Conservation (phyloP, 1,140 invertebrate genomes). For the Tribolium madens region DNA sequence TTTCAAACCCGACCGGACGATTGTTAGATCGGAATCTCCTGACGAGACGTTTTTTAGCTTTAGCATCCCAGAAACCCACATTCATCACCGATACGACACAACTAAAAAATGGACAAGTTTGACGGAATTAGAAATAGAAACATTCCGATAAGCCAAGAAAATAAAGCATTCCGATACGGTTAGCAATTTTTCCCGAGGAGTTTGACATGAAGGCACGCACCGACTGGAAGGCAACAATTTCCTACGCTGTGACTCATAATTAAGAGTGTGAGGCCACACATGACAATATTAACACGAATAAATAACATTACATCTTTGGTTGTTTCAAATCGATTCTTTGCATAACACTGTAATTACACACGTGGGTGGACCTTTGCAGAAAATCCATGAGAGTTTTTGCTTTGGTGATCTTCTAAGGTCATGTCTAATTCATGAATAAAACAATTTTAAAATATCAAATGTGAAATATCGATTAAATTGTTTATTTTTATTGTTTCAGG, state of each 20-base stretch:
- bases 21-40: slow-evolving; percentile 8
- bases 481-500: neutral
- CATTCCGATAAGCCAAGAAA: neutral
- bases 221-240: neutral
- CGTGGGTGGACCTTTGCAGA: neutral
- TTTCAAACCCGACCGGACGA: slow-evolving; percentile 8
- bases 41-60: neutral
- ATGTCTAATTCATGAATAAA: slow-evolving; percentile 15
- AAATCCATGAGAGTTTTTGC: slow-evolving; percentile 3
- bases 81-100: neutral
- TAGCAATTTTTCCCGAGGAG: neutral
- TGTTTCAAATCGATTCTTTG: neutral
- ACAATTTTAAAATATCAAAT: slow-evolving; percentile 14
- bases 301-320: neutral
- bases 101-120: neutral
- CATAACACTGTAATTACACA: neutral
- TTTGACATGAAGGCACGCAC: no score
- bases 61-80: neutral
- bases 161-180: neutral
- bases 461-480: slow-evolving; percentile 13
- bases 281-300: neutral
- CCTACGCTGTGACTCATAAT: neutral
- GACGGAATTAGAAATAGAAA: neutral
- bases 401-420: neutral
- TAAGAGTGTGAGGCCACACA: neutral